Evolutionary conservation across 2,113 vertebrate genomes (phyloP).

Genomic region (Tachysurus vachellii): DNA sequence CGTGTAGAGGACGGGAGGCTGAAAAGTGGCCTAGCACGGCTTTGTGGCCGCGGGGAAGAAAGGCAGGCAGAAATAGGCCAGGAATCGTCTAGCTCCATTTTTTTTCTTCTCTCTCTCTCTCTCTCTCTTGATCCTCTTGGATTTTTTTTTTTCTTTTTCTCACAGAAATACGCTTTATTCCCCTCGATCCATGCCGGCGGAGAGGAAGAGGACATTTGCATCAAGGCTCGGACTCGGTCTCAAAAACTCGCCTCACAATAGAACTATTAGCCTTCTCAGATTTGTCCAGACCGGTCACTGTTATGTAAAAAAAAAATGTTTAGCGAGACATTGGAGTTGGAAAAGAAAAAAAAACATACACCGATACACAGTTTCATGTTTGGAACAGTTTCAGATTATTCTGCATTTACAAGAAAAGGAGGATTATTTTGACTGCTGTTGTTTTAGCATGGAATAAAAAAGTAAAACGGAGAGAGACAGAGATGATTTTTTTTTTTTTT

Average conservation of each 20-base stretch:
- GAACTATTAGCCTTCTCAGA: conserved; percentile 62
- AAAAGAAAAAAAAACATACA: not conserved
- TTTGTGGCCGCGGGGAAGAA: conserved; percentile 56
- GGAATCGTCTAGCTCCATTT: conserved; percentile 27
- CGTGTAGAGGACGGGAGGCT: conserved; percentile 57
- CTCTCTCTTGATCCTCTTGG: conserved; percentile 68
- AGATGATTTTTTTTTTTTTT: not conserved
- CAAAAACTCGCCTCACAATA: conserved; percentile 60
- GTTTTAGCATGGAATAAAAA: not conserved
- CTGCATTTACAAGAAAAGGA: not conserved
- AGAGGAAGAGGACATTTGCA: conserved; percentile 63
- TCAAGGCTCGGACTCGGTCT: conserved; percentile 60
- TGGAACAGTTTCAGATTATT: not conserved
- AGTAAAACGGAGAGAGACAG: not conserved
- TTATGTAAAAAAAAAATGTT: not conserved
- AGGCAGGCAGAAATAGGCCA: conserved; percentile 55
- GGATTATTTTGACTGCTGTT: not conserved
- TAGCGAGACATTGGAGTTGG: too few relatives aligned
- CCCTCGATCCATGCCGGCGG: conserved; percentile 64
- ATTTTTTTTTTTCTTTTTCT: conserved; percentile 56
- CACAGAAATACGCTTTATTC: conserved; percentile 76
- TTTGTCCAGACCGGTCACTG: conserved; percentile 46
- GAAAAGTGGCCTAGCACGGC: conserved; percentile 59
- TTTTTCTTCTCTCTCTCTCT: conserved; percentile 59
- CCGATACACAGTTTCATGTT: not conserved